Conservation (phyloP, 2,113 vertebrate genomes). For the Ailuropoda melanoleuca region DNA sequence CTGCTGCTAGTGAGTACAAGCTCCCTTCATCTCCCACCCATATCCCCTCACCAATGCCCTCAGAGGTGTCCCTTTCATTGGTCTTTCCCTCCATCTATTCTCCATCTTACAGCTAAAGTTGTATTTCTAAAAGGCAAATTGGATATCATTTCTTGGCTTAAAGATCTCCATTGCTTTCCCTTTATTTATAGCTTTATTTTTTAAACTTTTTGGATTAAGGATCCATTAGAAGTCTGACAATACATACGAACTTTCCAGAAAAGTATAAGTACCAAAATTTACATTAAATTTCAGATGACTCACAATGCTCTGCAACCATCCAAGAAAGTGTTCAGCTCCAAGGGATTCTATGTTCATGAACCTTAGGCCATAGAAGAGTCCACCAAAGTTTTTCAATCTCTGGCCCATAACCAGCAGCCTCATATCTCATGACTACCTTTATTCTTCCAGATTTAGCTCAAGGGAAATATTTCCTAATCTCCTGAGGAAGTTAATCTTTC, state of each 20-base stretch:
- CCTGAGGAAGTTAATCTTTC: background rate
- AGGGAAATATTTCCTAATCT: background rate
- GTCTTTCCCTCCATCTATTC: background rate
- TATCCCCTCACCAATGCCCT: too few species aligned
- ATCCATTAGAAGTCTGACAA: background rate
- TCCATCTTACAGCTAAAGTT: background rate
- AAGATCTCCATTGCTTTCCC: background rate
- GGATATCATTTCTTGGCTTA: background rate
- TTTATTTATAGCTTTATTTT: background rate
- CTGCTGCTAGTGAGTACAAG: background rate
- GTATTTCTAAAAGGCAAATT: background rate
- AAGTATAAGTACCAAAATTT: background rate
- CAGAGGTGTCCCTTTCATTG: background rate
- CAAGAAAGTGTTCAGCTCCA: background rate
- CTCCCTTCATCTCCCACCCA: background rate
- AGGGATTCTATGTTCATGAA: background rate
- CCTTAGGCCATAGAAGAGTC: background rate
- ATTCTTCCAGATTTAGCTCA: background rate
- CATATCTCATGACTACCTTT: background rate
- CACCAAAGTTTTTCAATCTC: background rate
- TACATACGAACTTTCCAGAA: background rate
- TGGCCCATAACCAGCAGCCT: background rate
- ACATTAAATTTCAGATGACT: background rate
- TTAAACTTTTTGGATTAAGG: background rate
- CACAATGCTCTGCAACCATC: background rate